Conservation (phyloP, 2,113 vertebrate species). For the Esox niger region DNA sequence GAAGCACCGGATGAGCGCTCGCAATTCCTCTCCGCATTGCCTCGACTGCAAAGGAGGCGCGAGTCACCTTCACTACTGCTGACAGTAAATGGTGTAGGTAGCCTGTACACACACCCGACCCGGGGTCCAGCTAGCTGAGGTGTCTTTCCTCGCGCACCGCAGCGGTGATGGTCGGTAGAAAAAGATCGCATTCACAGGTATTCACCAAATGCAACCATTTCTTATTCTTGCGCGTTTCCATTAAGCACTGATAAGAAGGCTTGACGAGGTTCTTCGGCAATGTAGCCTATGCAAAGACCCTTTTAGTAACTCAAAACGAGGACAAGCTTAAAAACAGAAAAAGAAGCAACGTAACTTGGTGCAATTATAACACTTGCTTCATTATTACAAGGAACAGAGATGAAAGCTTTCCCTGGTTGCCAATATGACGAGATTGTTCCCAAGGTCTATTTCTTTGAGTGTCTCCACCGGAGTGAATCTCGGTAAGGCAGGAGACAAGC, state of each 20-base stretch:
- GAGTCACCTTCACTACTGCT: slow-evolving; percentile 78
- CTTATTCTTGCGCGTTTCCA: slow-evolving; percentile 74
- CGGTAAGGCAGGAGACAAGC: slow-evolving; percentile 74
- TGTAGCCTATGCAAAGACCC: slow-evolving; percentile 26
- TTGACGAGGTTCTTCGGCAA: slow-evolving; percentile 44
- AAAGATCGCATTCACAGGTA: slow-evolving; percentile 57
- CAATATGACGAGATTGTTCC: slow-evolving; percentile 44
- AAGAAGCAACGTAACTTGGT: slow-evolving; percentile 19
- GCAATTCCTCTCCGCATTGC: slow-evolving; percentile 80
- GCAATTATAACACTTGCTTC: slow-evolving; percentile 9
- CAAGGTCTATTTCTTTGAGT: slow-evolving; percentile 39
- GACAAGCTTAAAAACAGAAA: slow-evolving; percentile 2
- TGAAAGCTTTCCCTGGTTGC: slow-evolving; percentile 33
- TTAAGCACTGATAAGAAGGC: slow-evolving; percentile 65
- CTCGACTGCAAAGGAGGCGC: slow-evolving; percentile 65
- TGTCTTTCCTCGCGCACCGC: slow-evolving; percentile 65
- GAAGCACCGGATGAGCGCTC: slow-evolving; percentile 62
- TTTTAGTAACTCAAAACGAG: slow-evolving; percentile 16
- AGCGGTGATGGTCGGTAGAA: slow-evolving; percentile 40
- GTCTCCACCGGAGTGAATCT: slow-evolving; percentile 53
- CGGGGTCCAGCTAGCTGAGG: slow-evolving; percentile 59
- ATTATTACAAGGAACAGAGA: slow-evolving; percentile 19
- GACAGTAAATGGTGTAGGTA: slow-evolving; percentile 49
- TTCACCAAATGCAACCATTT: slow-evolving; percentile 71
- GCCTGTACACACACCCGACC: slow-evolving; percentile 44